These are phyloP conservation scores for Malurus melanocephalus DNA, from an alignment of 2,113 vertebrate species.

Conservation along the genomic window DNA sequence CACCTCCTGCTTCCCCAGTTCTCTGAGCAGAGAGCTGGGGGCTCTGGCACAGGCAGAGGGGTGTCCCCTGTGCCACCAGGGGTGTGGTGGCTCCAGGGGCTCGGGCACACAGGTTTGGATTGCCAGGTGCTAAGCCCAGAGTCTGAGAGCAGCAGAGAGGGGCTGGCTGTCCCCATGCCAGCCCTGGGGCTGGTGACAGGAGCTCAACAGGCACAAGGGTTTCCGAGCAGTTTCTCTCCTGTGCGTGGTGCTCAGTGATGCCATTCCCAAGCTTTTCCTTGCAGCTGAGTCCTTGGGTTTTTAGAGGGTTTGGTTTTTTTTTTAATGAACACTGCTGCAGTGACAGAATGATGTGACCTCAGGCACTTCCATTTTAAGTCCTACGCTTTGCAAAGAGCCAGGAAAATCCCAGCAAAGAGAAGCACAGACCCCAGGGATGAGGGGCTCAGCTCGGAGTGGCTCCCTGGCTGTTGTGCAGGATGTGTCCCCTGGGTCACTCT, in stretches of 20 bases:
- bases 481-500: not conserved
- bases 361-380: not conserved
- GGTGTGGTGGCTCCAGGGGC: not conserved
- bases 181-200: not conserved
- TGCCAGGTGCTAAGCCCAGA: not conserved
- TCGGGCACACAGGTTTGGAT: not conserved
- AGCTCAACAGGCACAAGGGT: not conserved
- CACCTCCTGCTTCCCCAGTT: not conserved
- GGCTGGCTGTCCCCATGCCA: not conserved
- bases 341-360: not conserved
- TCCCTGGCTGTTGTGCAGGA: not conserved
- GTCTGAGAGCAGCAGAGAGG: not conserved
- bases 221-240: not conserved
- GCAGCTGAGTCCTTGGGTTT: not conserved
- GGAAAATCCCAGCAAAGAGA: not conserved
- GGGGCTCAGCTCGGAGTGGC: not conserved
- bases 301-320: not conserved
- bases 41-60: not conserved
- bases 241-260: not conserved
- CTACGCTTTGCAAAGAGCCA: not conserved
- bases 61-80: not conserved
- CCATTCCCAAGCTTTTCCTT: not conserved
- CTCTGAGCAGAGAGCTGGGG: not conserved
- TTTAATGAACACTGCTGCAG: not conserved
- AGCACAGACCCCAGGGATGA: not conserved